Percentiles rank a stretch among this genome's conserved stretches.
These are phyloP conservation scores for Zoanthus sociatus DNA, from an alignment of 92 coral and sea anemone species.

Conservation along the genomic window DNA sequence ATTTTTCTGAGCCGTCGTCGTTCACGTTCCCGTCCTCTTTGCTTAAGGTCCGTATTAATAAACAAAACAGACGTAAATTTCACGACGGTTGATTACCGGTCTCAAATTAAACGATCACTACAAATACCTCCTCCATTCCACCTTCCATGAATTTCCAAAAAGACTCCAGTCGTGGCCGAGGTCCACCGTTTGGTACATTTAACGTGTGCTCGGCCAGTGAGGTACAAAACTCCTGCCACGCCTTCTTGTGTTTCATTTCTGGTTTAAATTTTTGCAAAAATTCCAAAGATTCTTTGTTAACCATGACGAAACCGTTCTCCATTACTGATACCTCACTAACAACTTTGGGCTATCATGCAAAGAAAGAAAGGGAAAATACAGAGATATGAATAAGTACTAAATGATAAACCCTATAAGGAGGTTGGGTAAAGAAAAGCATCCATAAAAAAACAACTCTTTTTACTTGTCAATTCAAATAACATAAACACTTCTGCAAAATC, in stretches of 20 bases:
- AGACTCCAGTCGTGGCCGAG: constrained; percentile 9
- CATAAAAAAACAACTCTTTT: too few relatives aligned
- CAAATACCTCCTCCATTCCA: constrained; percentile 23
- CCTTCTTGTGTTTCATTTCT: constrained; percentile 19
- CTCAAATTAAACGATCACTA: too few relatives aligned
- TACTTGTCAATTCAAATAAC: too few relatives aligned
- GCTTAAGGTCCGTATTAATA: too few relatives aligned
- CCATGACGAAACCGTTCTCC: neutral
- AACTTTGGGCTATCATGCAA: neutral
- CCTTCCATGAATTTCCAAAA: constrained; percentile 42
- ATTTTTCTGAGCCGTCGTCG: too few relatives aligned
- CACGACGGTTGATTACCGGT: too few relatives aligned
- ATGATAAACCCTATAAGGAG: too few relatives aligned
- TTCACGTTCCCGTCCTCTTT: too few relatives aligned
- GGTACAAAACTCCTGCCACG: constrained; percentile 32
- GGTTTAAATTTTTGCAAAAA: constrained; percentile 20
- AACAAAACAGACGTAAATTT: too few relatives aligned
- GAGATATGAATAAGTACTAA: too few relatives aligned
- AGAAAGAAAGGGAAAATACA: neutral
- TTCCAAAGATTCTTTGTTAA: neutral
- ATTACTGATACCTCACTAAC: neutral
- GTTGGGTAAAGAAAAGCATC: too few relatives aligned
- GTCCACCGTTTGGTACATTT: constrained; percentile 27
- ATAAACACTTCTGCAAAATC: too few relatives aligned
- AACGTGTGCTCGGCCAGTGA: constrained; percentile 28